Evolutionary conservation across 2,113 vertebrate species (phyloP), one percentile per base, ranked within the genome.

Genomic region (Chlorodrepanis virens): DNA sequence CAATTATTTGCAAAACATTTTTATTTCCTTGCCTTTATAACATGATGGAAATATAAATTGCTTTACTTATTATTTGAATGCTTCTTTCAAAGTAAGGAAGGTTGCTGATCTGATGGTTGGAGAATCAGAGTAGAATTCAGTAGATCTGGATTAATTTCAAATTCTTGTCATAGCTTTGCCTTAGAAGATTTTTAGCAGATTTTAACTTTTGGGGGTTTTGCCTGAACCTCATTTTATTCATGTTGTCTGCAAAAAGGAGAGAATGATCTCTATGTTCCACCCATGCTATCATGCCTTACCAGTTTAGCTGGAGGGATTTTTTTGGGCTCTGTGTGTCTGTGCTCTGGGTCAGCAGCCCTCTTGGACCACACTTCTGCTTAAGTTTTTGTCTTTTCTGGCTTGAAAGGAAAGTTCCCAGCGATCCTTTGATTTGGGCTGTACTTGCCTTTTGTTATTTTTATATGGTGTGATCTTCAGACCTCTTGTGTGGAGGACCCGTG

Each of bases 121-220:
- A 65, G 27, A 79, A 77, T 74, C 56, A 69, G 14, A 45, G 23
- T 60, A 63, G 52, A 63, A 88, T 83, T 70, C 35, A 85, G 40
- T 22, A 89, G 19, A 83, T 63, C 45, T 82, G 65, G 45, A 60
- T 93, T 85, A 2, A 53, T 72, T 93, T 96, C 70, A 76, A 53
- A 50, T 71, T 89, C 17, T 31, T 75, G 42, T 63, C 35, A 12
- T 28, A 81, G 17, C 24, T 83, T 74, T 83, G 22, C 23, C 83
- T 60, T 90, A 54, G 17, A 24, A 69, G 53, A 49, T 87, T 53
- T 69, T 83, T 50, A 77, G 10, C 49, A 69, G 70, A 72, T 52
- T 56, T 67, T 92, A 39, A 31, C 9, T 65, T 68, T 13, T 20
- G 25, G 25, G 28, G 4, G 5, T 59, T 63, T 53, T 37, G 10